These are phyloP conservation scores for Drosophila lacicola DNA, from an alignment of 2,888 invertebrate species.

Conservation along the genomic window DNA sequence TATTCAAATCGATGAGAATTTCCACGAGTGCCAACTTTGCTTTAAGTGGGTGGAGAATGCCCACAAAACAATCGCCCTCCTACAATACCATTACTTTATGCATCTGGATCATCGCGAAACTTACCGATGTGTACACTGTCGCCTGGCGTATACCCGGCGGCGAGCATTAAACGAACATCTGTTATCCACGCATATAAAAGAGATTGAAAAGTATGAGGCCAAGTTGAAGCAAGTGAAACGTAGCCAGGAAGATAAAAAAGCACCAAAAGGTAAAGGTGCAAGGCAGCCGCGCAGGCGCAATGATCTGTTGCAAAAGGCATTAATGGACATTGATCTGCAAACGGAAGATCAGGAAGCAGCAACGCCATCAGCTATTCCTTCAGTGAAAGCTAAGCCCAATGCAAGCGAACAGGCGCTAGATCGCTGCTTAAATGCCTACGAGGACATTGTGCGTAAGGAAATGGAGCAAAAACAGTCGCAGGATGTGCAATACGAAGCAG, in stretches of 20 bases:
- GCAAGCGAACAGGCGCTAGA: slow-evolving; percentile 73
- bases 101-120: slow-evolving; percentile 76
- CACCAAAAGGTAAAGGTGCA: not conserved
- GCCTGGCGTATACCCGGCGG: slow-evolving; percentile 69
- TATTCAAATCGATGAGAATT: slow-evolving; percentile 70
- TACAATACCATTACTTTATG: slow-evolving; percentile 81
- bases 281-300: slow-evolving; percentile 44
- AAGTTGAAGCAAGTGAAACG: slow-evolving; percentile 56
- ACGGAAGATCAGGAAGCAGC: slow-evolving; percentile 47
- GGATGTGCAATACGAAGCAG: slow-evolving; percentile 27
- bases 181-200: slow-evolving; percentile 52
- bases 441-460: slow-evolving; percentile 70
- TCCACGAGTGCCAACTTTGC: slow-evolving; percentile 79
- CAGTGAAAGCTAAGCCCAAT: slow-evolving; percentile 26
- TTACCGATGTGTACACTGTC: slow-evolving; percentile 78
- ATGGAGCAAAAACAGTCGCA: slow-evolving; percentile 15
- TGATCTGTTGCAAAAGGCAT: slow-evolving; percentile 71
- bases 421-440: slow-evolving; percentile 75
- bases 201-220: slow-evolving; percentile 61
- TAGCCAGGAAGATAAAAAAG: slow-evolving; percentile 22
- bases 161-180: slow-evolving; percentile 72
- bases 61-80: slow-evolving; percentile 74
- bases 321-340: slow-evolving; percentile 74
- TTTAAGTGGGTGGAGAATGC: slow-evolving; percentile 80
- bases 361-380: not conserved